These are phyloP conservation scores for Acanthococcus lagerstroemiae DNA, from an alignment of 2,888 invertebrate genomes.

Conservation along the genomic window DNA sequence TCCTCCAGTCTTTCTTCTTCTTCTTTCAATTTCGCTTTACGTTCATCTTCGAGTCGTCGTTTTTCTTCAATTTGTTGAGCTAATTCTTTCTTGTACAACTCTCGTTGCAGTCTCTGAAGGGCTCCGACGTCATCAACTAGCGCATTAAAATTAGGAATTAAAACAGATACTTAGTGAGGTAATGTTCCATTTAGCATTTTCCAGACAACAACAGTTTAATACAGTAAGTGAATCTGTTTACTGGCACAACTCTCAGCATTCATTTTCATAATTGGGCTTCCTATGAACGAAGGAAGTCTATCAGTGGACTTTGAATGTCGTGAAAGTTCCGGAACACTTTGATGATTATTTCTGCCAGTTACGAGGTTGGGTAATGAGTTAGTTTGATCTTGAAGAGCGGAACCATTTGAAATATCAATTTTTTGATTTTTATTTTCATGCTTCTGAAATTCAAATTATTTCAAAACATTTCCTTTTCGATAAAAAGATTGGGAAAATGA, in stretches of 20 bases:
- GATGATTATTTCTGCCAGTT: too few species aligned
- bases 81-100: conserved; percentile 14
- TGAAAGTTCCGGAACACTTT: too few species aligned
- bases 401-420: too few species aligned
- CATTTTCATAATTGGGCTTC: neutral
- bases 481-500: neutral
- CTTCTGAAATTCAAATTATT: too few species aligned
- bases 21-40: conserved; percentile 4
- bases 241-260: neutral
- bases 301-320: too few species aligned
- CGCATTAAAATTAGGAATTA: neutral
- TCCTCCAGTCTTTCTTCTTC: conserved; percentile 8
- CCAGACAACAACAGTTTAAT: neutral
- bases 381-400: too few species aligned
- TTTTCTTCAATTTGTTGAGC: conserved; percentile 24
- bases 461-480: neutral
- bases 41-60: conserved; percentile 6
- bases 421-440: too few species aligned
- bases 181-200: neutral
- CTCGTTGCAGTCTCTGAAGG: conserved; percentile 1
- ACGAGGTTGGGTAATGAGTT: too few species aligned
- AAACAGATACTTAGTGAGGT: neutral
- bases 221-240: neutral
- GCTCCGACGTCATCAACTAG: neutral
- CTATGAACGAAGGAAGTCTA: neutral